Evolutionary conservation across 2,113 vertebrate genomes (phyloP).

Genomic region (Tyto alba): DNA sequence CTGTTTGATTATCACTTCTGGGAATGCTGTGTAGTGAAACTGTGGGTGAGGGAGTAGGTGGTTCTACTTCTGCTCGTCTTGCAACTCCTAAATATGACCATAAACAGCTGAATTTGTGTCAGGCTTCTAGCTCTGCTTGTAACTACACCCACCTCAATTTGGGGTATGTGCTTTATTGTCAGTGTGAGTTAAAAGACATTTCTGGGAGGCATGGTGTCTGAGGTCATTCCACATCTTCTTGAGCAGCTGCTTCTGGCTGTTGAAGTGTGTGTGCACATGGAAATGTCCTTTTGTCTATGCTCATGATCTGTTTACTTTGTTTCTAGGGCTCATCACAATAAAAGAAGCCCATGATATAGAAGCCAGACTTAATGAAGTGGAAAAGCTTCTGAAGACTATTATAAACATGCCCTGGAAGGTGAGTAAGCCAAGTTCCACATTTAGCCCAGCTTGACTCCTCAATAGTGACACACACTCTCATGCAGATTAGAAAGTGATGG

Average conservation of each 20-base stretch:
- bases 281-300: neutral
- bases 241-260: neutral
- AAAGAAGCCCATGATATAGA: slow-evolving; percentile 95
- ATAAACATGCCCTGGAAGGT: slow-evolving; percentile 96
- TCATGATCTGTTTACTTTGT: neutral
- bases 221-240: neutral
- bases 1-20: neutral
- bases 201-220: neutral
- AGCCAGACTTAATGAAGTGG: slow-evolving; percentile 91
- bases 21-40: neutral
- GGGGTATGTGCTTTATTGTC: neutral
- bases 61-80: slow-evolving; percentile 20
- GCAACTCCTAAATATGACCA: neutral
- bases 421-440: slow-evolving; percentile 4
- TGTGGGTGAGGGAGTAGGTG: slow-evolving; percentile 3
- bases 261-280: neutral
- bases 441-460: neutral
- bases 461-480: neutral
- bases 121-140: neutral
- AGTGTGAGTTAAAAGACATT: neutral
- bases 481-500: neutral
- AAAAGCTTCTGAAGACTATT: slow-evolving; percentile 87
- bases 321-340: slow-evolving; percentile 88
- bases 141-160: neutral
- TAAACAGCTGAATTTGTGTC: slow-evolving; percentile 27